Evolutionary conservation across 2,888 invertebrate species (phyloP).

Genomic region (Parnassius apollo): DNA sequence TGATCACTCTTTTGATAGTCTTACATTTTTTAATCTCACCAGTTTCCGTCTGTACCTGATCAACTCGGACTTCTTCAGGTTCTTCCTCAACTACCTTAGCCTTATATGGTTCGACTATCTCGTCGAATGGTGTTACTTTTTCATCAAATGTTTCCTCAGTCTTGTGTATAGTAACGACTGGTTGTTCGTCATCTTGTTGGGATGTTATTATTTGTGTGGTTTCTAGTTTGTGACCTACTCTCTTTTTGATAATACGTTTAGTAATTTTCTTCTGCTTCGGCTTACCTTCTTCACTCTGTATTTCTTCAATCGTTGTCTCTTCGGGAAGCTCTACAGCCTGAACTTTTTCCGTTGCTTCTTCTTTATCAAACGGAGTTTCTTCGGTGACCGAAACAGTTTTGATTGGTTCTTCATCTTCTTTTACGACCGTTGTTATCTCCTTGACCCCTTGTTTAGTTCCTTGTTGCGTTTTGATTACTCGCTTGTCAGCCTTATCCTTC

Average conservation of each 20-base stretch:
- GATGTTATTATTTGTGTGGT: slow-evolving; percentile 30
- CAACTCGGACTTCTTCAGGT: slow-evolving; percentile 30
- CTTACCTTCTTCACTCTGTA: slow-evolving; percentile 42
- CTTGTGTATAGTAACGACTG: slow-evolving; percentile 37
- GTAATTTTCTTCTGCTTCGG: slow-evolving; percentile 36
- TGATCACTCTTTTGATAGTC: no score
- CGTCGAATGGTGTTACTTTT: not conserved
- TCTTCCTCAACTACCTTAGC: slow-evolving; percentile 1
- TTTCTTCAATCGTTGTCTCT: slow-evolving; percentile 35
- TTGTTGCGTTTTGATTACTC: no score
- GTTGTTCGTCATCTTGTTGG: slow-evolving; percentile 55
- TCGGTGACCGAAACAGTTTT: not conserved
- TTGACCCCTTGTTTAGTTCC: slow-evolving; percentile 29
- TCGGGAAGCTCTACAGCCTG: slow-evolving; percentile 45
- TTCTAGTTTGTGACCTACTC: slow-evolving; percentile 41
- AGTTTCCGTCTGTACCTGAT: slow-evolving; percentile 30
- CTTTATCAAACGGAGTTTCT: not conserved
- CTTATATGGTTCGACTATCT: slow-evolving; percentile 31
- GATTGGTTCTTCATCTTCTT: slow-evolving; percentile 36
- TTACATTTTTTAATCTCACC: slow-evolving; percentile 31
- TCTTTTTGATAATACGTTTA: slow-evolving; percentile 42
- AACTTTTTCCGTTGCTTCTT: not conserved
- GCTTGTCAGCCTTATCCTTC: no score
- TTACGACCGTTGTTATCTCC: slow-evolving; percentile 33
- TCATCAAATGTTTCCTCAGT: slow-evolving; percentile 22